Conservation (phyloP, 2,888 invertebrate species). For the Drosophila quinaria region DNA sequence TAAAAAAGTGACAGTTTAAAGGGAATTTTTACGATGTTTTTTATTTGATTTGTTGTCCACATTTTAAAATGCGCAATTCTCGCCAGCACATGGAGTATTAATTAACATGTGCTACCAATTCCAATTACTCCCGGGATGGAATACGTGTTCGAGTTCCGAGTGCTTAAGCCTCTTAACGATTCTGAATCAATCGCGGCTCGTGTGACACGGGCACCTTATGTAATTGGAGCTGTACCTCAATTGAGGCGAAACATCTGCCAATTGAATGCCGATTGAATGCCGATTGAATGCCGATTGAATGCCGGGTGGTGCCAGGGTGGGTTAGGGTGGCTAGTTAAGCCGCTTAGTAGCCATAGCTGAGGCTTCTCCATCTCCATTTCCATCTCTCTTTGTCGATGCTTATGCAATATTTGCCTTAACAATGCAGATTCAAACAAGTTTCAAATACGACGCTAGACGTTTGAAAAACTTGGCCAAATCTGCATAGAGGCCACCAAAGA, state of each 20-base stretch:
- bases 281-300: constrained; percentile 25
- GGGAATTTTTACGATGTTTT: neutral
- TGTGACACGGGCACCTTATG: constrained; percentile 26
- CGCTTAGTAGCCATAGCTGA: constrained; percentile 40
- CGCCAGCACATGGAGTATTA: constrained; percentile 16
- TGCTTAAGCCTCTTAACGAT: constrained; percentile 61
- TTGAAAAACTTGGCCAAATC: constrained; percentile 57
- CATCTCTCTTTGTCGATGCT: neutral
- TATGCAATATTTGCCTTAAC: constrained; percentile 30
- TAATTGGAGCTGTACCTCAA: constrained; percentile 44
- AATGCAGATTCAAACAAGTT: constrained; percentile 52
- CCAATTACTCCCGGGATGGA: constrained; percentile 7
- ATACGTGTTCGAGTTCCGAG: constrained; percentile 8
- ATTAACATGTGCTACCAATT: constrained; percentile 6
- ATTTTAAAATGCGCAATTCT: constrained; percentile 30
- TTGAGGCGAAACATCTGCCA: constrained; percentile 63
- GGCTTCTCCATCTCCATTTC: neutral
- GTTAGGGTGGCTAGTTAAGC: constrained; percentile 48
- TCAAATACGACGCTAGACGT: constrained; percentile 32
- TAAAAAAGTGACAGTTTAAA: neutral
- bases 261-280: constrained; percentile 30
- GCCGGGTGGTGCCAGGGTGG: constrained; percentile 5
- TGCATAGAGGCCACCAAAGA: constrained; percentile 63
- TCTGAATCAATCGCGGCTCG: constrained; percentile 18
- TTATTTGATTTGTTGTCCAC: neutral